phyloP scores from a whole-genome alignment of 2,888 invertebrate genomes.

The Boloria selene region DNA sequence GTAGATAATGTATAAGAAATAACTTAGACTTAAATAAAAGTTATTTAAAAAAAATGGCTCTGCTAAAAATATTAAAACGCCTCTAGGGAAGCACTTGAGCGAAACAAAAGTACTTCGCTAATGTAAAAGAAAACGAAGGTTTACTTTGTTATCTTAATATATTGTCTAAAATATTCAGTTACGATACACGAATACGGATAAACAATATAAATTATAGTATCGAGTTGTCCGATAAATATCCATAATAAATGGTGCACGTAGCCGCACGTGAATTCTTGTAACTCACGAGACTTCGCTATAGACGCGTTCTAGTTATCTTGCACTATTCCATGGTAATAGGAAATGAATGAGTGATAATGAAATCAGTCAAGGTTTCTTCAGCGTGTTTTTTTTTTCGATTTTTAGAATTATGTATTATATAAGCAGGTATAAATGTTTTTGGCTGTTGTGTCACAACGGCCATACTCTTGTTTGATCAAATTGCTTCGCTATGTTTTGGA shows the following conservation, averaged over 20 bases:
- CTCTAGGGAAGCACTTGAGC: too few species aligned
- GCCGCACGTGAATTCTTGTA: conserved; percentile 2
- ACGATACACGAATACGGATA: too few species aligned
- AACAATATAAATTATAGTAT: background rate
- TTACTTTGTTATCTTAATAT: too few species aligned
- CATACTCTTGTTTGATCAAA: too few species aligned
- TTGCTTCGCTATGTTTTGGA: too few species aligned
- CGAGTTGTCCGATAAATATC: background rate
- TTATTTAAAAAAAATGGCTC: too few species aligned
- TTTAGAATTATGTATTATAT: background rate
- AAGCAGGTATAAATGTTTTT: background rate
- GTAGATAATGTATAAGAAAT: too few species aligned
- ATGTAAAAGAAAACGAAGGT: too few species aligned
- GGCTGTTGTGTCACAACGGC: background rate
- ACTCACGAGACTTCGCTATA: conserved; percentile 11
- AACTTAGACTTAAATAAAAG: too few species aligned
- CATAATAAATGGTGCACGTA: background rate
- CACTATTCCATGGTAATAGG: conserved; percentile 6
- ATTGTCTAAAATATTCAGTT: too few species aligned
- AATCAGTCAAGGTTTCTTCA: background rate
- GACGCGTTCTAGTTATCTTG: conserved; percentile 1
- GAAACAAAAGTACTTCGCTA: too few species aligned
- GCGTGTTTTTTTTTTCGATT: conserved; percentile 2
- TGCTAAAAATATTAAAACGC: too few species aligned
- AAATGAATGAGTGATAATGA: conserved; percentile 8